phyloP scores from a whole-genome alignment of 2,797 vertebrate genomes.

The Tachyglossus aculeatus region DNA sequence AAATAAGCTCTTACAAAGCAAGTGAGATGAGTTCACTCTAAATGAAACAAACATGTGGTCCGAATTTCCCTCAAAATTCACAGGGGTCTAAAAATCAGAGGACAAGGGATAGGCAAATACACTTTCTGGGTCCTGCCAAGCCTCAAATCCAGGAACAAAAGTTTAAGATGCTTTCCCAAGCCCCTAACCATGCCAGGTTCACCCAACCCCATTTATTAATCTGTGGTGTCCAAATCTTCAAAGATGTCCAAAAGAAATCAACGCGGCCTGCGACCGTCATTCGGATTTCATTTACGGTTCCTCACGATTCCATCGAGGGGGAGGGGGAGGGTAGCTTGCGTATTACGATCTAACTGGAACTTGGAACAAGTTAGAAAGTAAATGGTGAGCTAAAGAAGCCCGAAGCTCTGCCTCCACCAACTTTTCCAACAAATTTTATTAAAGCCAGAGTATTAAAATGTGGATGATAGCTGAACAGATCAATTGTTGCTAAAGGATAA shows the following conservation, averaged over 20 bases:
- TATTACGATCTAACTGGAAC: constrained; percentile 14
- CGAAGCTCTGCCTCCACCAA: constrained; percentile 3
- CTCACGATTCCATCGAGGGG: constrained; percentile 10
- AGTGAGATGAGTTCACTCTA: constrained; percentile 37
- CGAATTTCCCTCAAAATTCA: constrained; percentile 36
- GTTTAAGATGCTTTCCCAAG: constrained; percentile 19
- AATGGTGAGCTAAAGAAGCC: neutral
- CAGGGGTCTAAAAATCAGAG: constrained; percentile 13
- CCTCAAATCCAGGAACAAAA: neutral
- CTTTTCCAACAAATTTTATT: constrained; percentile 44
- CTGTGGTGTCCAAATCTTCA: constrained; percentile 18
- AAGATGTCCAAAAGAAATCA: constrained; percentile 1
- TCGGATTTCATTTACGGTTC: neutral
- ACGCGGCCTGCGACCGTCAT: constrained; percentile 6
- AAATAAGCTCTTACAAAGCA: constrained; percentile 31
- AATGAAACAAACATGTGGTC: constrained; percentile 54
- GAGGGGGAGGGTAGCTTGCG: no score
- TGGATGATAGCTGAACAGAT: constrained; percentile 58
- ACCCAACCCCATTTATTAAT: constrained; percentile 1
- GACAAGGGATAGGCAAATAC: constrained; percentile 8
- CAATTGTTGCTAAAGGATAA: constrained; percentile 44
- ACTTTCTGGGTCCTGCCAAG: constrained; percentile 28
- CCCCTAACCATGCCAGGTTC: constrained; percentile 12
- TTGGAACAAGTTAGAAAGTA: neutral
- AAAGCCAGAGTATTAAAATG: constrained; percentile 35